A percentile compares a stretch with the other conserved stretches of the same genome.
phyloP scores from a whole-genome alignment of 2,113 vertebrate genomes.

The Phrynosoma platyrhinos region DNA sequence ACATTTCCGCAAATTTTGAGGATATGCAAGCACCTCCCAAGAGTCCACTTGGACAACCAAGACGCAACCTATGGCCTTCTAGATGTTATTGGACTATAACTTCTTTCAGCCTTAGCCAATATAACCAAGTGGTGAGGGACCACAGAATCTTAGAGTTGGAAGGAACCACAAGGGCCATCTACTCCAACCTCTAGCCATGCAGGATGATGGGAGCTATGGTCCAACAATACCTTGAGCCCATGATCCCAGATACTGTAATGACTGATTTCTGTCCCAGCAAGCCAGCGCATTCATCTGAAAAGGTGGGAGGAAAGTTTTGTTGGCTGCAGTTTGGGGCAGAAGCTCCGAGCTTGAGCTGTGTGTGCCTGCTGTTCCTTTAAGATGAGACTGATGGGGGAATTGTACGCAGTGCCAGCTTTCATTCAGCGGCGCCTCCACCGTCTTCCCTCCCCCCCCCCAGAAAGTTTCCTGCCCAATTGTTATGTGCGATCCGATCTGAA shows the following conservation, averaged over 20 bases:
- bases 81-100: too few species aligned
- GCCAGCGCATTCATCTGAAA: fast-evolving
- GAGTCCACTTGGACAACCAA: not conserved
- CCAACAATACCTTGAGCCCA: too few species aligned
- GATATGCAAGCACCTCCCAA: not conserved
- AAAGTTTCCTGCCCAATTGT: constrained; percentile 98
- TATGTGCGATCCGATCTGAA: constrained; percentile 99
- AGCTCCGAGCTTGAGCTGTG: not conserved
- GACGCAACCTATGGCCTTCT: too few species aligned
- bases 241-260: too few species aligned
- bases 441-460: constrained; percentile 64
- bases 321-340: not conserved
- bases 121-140: too few species aligned
- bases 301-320: not conserved
- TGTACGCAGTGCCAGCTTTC: constrained; percentile 56
- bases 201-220: too few species aligned
- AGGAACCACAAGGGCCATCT: not conserved
- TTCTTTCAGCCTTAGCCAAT: too few species aligned
- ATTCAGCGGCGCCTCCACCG: constrained; percentile 56
- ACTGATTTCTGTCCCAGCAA: not conserved
- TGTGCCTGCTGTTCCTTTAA: constrained; percentile 55
- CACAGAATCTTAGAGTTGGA: too few species aligned
- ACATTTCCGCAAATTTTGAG: not conserved
- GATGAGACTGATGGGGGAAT: constrained; percentile 41
- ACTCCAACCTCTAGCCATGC: too few species aligned